Base-by-base conservation (phyloP, 2,797 vertebrate genomes). In the Pempheris klunzingeri region DNA sequence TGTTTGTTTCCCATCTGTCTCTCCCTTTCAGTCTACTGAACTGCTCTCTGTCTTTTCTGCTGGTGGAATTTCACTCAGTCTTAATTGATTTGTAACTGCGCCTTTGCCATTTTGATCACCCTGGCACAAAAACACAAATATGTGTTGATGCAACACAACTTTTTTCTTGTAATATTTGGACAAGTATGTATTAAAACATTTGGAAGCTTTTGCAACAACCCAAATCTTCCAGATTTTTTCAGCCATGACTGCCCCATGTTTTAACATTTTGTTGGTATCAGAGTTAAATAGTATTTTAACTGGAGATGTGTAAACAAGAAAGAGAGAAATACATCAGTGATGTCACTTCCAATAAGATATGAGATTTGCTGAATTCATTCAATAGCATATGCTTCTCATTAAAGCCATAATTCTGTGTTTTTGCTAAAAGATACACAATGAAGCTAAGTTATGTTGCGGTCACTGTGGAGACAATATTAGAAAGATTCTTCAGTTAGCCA, bases 1-100 rank as follows among this genome's bases (percentile, higher is more conserved):
- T 87, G 87, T 90, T 83, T 91, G 81, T 83, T 85, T 90, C 71
- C 89, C 89, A 90, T 92, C 90, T 93, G 87, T 91, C 83, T 83
- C 64, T 83, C 41, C 22, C 72, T 80, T 54, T 78, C 82, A 82
- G 74, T 83, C 63, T 61, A 73, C 73, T 87, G 81, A 83, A 79
- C 85, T 79, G 75, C 74, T 86, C 28, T 71, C 53, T 63, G 44
- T 84, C 67, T 85, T 84, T 77, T 72, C 83, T 87, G 71, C 66
- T 82, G 78, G 59, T 71, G 72, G 36, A 88, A 84, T 88, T 86
- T 86, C 50, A 74, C 63, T 89, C 71, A 80, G 65, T 85, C 77
- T 83, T 92, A 88, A 85, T 84, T 92, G 82, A 91, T 91, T 87
- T 87, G 74, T 87, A 81, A 84, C 80, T 83, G 65, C 78, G 77